These are phyloP conservation scores for Anguilla marmorata DNA, from an alignment of 2,797 vertebrate genomes.

Conservation along the genomic window DNA sequence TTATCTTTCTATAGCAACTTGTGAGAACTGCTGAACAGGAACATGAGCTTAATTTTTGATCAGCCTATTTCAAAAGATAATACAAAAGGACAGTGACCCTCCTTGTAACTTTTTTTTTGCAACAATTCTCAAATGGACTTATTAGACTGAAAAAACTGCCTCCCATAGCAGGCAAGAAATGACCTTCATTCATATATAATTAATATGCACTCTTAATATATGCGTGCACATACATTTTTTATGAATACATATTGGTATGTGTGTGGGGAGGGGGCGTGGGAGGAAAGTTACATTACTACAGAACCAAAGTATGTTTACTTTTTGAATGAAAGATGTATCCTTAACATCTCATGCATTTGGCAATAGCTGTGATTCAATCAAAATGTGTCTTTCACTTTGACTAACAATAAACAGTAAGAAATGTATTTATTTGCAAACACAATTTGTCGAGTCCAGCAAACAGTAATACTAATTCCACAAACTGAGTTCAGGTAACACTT, in stretches of 20 bases:
- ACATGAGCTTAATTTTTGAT: not conserved
- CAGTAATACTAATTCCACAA: not conserved
- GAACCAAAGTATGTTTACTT: not conserved
- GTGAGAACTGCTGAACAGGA: not conserved
- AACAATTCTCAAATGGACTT: not conserved
- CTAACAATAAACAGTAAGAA: not conserved
- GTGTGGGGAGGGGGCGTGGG: not conserved
- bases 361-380: not conserved
- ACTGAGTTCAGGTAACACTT: not conserved
- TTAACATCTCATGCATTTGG: not conserved
- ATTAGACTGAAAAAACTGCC: not conserved
- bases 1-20: not conserved
- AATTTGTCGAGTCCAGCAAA: not conserved
- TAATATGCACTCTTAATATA: constrained; percentile 5
- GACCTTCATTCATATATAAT: constrained; percentile 1
- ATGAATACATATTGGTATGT: constrained; percentile 2
- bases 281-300: not conserved
- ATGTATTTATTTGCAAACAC: not conserved
- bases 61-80: not conserved
- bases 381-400: not conserved
- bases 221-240: not conserved
- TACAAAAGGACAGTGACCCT: not conserved
- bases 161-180: not conserved
- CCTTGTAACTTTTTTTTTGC: not conserved
- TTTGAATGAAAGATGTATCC: not conserved